These are phyloP conservation scores for Panagrolaimus sp. DNA, from an alignment of 1,140 invertebrate species.

Conservation along the genomic window DNA sequence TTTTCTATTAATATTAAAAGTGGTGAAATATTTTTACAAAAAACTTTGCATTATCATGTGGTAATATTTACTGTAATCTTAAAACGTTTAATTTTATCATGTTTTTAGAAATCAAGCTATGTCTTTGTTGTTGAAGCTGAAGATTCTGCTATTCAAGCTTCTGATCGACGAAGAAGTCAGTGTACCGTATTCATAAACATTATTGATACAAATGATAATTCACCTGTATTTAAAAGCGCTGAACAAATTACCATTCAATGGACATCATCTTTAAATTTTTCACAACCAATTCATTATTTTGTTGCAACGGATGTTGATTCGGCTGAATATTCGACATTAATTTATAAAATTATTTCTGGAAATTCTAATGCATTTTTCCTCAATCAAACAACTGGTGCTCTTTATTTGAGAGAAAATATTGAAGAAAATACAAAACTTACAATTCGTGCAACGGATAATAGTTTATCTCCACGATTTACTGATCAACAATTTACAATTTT, in stretches of 20 bases:
- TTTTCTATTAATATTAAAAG: conserved; percentile 26
- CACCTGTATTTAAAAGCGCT: conserved; percentile 16
- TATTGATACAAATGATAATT: conserved; percentile 25
- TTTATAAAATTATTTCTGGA: conserved; percentile 27
- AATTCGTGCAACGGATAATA: conserved; percentile 21
- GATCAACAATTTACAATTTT: conserved; percentile 32
- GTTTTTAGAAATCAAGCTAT: conserved; percentile 11
- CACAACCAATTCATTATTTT: conserved; percentile 32
- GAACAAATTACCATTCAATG: conserved; percentile 8
- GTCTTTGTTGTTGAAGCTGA: conserved; percentile 20
- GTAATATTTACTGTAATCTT: background rate
- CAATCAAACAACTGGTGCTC: conserved; percentile 18
- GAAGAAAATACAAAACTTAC: conserved; percentile 13
- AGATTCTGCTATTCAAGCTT: conserved; percentile 7
- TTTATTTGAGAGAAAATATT: background rate
- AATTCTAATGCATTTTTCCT: conserved; percentile 22
- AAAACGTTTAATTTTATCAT: background rate
- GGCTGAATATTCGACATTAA: conserved; percentile 20
- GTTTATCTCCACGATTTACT: conserved; percentile 19
- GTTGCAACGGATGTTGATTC: conserved; percentile 28
- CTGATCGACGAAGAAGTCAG: conserved; percentile 19
- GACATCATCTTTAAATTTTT: background rate
- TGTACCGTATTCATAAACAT: conserved; percentile 22
- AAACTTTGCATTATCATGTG: conserved; percentile 21
- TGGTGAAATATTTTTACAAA: conserved; percentile 28